A percentile compares a stretch with the other conserved stretches of the same genome.
Evolutionary conservation across 1,140 invertebrate genomes (phyloP).

Genomic region (Tribolium madens): DNA sequence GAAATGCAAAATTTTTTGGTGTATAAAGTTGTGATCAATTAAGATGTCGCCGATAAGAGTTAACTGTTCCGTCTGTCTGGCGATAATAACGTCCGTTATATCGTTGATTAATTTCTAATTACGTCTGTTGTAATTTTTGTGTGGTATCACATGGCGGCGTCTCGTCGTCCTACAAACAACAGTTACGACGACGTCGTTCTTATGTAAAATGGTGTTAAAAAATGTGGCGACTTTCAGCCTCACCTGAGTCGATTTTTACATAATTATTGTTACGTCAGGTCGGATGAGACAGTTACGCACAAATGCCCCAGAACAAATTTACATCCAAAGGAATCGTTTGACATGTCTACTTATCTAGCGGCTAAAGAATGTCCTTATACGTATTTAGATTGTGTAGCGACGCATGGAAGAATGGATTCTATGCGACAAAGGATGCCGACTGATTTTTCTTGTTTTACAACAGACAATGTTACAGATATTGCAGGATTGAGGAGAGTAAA

Average conservation of each 20-base stretch:
- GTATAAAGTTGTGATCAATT: constrained; percentile 13
- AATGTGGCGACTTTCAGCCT: constrained; percentile 5
- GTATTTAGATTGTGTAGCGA: constrained; percentile 63
- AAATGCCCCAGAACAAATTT: constrained; percentile 63
- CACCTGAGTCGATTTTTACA: not conserved
- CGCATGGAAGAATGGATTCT: constrained; percentile 61
- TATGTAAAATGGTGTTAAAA: not conserved
- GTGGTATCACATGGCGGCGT: not conserved
- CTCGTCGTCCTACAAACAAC: not conserved
- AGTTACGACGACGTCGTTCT: not conserved
- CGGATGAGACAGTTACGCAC: constrained; percentile 53
- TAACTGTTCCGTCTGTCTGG: not conserved
- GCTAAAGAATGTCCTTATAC: constrained; percentile 64
- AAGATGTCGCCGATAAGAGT: not conserved
- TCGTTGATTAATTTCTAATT: not conserved
- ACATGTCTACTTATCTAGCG: constrained; percentile 63
- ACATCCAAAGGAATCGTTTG: constrained; percentile 63
- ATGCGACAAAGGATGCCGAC: constrained; percentile 62
- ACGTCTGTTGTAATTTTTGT: not conserved
- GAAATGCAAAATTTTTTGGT: too few relatives aligned
- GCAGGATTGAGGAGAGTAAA: constrained; percentile 45
- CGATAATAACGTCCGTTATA: not conserved
- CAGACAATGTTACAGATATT: constrained; percentile 62
- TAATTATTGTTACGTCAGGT: constrained; percentile 15
- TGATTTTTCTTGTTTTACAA: constrained; percentile 62